Evolutionary conservation across 2,888 invertebrate species (phyloP).

Genomic region (Ectemnius cavifrons): DNA sequence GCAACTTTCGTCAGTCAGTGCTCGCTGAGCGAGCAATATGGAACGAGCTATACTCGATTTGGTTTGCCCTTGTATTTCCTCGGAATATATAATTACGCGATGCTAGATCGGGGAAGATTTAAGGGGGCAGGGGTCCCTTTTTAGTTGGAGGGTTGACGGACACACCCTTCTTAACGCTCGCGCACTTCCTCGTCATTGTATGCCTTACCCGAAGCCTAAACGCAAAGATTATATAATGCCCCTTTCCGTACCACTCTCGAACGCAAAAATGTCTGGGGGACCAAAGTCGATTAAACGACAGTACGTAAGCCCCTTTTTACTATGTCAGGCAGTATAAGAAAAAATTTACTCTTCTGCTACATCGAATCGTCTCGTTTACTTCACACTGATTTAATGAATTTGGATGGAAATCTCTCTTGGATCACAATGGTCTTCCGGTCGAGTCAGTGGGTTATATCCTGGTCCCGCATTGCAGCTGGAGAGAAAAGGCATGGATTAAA

Average conservation of each 20-base stretch:
- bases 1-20: slow-evolving; percentile 20
- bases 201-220: slow-evolving; percentile 39
- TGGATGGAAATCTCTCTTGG: too few species aligned
- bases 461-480: too few species aligned
- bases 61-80: slow-evolving; percentile 66
- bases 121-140: slow-evolving; percentile 49
- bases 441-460: too few species aligned
- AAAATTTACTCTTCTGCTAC: too few species aligned
- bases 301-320: too few species aligned
- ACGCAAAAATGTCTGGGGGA: too few species aligned
- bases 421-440: too few species aligned
- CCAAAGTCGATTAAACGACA: too few species aligned
- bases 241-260: not conserved
- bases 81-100: slow-evolving; percentile 72
- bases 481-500: too few species aligned
- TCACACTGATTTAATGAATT: too few species aligned
- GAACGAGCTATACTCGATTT: slow-evolving; percentile 47
- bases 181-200: slow-evolving; percentile 44
- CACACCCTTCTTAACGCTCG: slow-evolving; percentile 48
- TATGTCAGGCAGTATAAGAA: too few species aligned
- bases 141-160: slow-evolving; percentile 45
- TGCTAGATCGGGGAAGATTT: slow-evolving; percentile 61
- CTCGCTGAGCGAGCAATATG: slow-evolving; percentile 15
- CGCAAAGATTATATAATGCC: slow-evolving; percentile 43
- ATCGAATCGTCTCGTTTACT: too few species aligned